Evolutionary conservation across 2,888 invertebrate genomes (phyloP).

Genomic region (Sthenelais limicola): DNA sequence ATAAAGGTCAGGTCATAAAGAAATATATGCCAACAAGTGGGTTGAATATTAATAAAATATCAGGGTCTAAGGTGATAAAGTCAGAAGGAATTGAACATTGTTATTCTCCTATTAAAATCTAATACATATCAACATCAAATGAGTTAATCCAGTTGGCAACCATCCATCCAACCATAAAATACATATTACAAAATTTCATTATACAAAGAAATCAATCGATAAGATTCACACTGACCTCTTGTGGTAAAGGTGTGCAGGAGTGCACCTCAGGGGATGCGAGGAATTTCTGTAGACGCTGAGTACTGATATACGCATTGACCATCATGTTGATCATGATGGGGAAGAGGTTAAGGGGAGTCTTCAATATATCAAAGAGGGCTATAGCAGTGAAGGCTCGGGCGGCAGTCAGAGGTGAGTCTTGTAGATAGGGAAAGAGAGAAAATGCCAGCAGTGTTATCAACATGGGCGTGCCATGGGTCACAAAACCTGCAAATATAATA

Average conservation of each 20-base stretch:
- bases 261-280: slow-evolving; percentile 78
- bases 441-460: slow-evolving; percentile 80
- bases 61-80: neutral
- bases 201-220: too few relatives aligned
- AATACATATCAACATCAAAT: too few relatives aligned
- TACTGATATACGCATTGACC: slow-evolving; percentile 78
- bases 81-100: too few relatives aligned
- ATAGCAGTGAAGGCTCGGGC: slow-evolving; percentile 84
- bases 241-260: slow-evolving; percentile 4
- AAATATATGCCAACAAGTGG: neutral
- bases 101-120: too few relatives aligned
- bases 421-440: neutral
- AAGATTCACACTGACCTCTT: too few relatives aligned
- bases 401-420: slow-evolving; percentile 76
- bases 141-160: too few relatives aligned
- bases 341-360: slow-evolving; percentile 84
- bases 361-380: slow-evolving; percentile 86
- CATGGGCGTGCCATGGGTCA: slow-evolving; percentile 84
- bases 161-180: too few relatives aligned
- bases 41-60: neutral
- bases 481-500: slow-evolving; percentile 81
- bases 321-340: slow-evolving; percentile 83
- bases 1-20: neutral
- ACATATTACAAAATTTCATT: too few relatives aligned
- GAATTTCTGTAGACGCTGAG: slow-evolving; percentile 81